Conservation (phyloP, 2,113 vertebrate species). For the Zosterops lateralis region DNA sequence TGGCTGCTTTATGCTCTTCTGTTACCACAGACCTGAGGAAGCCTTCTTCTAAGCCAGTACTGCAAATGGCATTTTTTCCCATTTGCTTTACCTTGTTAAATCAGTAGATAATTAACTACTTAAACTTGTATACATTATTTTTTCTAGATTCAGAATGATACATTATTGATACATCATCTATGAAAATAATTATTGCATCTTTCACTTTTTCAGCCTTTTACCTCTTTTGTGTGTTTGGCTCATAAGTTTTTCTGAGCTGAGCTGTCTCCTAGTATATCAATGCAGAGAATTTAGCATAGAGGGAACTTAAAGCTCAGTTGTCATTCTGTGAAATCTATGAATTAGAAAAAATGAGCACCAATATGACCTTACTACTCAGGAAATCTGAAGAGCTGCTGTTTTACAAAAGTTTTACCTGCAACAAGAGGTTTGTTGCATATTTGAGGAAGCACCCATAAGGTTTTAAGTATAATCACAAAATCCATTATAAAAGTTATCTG, state of each 20-base stretch:
- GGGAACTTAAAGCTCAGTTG: neutral
- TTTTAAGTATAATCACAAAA: neutral
- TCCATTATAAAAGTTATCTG: neutral
- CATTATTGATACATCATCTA: neutral
- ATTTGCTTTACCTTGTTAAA: neutral
- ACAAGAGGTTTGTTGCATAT: neutral
- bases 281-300: neutral
- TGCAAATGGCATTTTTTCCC: neutral
- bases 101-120: neutral
- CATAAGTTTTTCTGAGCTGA: neutral
- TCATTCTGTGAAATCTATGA: neutral
- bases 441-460: neutral
- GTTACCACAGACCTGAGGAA: neutral
- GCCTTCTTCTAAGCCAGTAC: neutral
- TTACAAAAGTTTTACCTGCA: neutral
- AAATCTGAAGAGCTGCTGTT: neutral
- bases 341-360: neutral
- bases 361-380: neutral
- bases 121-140: neutral
- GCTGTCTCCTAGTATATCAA: neutral
- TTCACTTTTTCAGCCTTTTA: neutral
- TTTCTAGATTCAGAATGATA: neutral
- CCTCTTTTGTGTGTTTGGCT: neutral
- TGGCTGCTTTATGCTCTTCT: neutral
- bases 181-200: neutral